phyloP scores from a whole-genome alignment of 2,113 vertebrate genomes.

The Tachysurus fulvidraco region DNA sequence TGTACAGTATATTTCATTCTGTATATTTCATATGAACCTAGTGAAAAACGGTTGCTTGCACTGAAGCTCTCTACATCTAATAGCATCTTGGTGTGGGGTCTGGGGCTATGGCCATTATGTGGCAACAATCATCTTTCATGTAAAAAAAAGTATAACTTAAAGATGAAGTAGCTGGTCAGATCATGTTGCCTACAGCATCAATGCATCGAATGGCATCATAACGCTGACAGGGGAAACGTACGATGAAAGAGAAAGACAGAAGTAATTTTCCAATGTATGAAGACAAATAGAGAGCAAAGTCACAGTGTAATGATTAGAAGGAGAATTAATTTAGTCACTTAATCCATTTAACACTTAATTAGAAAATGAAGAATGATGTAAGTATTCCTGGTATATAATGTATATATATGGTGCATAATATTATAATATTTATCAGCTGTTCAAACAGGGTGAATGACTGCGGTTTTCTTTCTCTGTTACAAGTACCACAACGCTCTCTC shows the following conservation, averaged over 20 bases:
- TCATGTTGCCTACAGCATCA: slow-evolving; percentile 14
- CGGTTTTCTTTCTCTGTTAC: neutral
- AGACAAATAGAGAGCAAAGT: neutral
- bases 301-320: neutral
- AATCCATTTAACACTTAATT: neutral
- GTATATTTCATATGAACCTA: neutral
- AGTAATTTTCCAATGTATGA: slow-evolving; percentile 11
- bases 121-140: neutral
- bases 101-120: neutral
- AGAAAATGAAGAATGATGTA: neutral
- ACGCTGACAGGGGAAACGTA: neutral
- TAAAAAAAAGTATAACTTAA: slow-evolving; percentile 9
- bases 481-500: neutral
- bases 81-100: neutral
- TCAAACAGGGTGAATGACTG: neutral
- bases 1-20: neutral
- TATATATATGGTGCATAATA: neutral
- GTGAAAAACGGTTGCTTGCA: neutral
- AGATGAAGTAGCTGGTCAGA: slow-evolving; percentile 17
- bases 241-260: neutral
- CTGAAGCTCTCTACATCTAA: neutral
- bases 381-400: neutral
- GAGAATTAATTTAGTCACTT: neutral
- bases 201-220: neutral
- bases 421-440: neutral